A percentile compares a stretch with the other conserved stretches of the same genome.
Conservation (phyloP, 2,888 invertebrate species). For the Athrips mouffetella region DNA sequence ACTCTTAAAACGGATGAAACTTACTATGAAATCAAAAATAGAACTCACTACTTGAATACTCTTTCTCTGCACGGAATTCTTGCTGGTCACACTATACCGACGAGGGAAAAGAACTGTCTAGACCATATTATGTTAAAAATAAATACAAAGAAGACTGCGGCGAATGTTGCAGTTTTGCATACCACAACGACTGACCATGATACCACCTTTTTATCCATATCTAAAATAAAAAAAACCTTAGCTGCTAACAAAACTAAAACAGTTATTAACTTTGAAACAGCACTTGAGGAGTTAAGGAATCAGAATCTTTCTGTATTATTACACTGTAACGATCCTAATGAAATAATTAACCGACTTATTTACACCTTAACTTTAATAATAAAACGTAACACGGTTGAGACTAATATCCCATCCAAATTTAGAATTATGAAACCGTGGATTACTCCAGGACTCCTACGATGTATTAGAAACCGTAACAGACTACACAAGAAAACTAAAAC, state of each 20-base stretch:
- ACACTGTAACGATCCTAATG: neutral
- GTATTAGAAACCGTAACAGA: neutral
- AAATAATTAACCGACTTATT: neutral
- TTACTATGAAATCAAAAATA: neutral
- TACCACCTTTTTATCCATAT: neutral
- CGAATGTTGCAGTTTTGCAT: neutral
- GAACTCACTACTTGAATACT: neutral
- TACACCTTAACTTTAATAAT: neutral
- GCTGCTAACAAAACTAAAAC: neutral
- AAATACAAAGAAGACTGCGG: neutral
- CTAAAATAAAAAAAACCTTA: neutral
- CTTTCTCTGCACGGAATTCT: neutral
- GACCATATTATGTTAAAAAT: constrained; percentile 1
- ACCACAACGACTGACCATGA: neutral
- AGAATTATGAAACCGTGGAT: neutral
- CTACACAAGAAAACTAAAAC: neutral
- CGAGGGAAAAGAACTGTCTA: neutral
- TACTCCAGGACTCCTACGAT: neutral
- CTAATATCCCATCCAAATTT: neutral
- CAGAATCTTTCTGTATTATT: neutral
- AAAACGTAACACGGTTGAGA: neutral
- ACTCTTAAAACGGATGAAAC: neutral
- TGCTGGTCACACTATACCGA: neutral
- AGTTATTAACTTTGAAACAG: neutral
- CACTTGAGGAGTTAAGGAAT: neutral